These are phyloP conservation scores for Tenthredo livida DNA, from an alignment of 2,888 invertebrate species.

Conservation along the genomic window DNA sequence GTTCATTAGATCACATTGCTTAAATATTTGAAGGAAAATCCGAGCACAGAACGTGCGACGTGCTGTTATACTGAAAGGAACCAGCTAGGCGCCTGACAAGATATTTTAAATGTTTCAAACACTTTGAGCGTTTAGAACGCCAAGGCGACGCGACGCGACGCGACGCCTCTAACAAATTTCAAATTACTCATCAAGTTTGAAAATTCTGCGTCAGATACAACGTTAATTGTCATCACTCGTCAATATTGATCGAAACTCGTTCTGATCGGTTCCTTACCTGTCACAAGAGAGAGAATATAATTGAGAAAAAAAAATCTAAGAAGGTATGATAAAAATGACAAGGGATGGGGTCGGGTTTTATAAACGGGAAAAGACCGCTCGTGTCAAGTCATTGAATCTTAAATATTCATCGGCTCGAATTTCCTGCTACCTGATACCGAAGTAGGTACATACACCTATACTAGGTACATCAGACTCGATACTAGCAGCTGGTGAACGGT, in stretches of 20 bases:
- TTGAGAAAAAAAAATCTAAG: neutral
- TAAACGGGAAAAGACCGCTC: neutral
- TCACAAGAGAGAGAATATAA: neutral
- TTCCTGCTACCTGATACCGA: constrained; percentile 21
- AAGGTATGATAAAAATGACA: neutral
- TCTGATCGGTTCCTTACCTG: constrained; percentile 13
- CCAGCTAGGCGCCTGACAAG: neutral
- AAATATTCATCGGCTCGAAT: constrained; percentile 19
- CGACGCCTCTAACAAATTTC: neutral
- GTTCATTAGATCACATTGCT: constrained; percentile 26
- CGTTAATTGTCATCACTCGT: neutral
- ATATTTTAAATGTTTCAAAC: constrained; percentile 22
- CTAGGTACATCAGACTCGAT: neutral
- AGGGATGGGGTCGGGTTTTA: neutral
- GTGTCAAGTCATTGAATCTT: neutral
- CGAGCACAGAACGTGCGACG: neutral
- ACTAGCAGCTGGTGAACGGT: constrained; percentile 8
- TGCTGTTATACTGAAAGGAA: neutral
- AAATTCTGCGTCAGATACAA: neutral
- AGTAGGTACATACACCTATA: neutral
- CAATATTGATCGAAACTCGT: neutral
- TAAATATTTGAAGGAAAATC: neutral
- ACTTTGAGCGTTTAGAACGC: neutral
- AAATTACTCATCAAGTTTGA: constrained; percentile 18
- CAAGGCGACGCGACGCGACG: no score